Base-by-base conservation (phyloP, 2,888 invertebrate species). In the Erebia aethiops region DNA sequence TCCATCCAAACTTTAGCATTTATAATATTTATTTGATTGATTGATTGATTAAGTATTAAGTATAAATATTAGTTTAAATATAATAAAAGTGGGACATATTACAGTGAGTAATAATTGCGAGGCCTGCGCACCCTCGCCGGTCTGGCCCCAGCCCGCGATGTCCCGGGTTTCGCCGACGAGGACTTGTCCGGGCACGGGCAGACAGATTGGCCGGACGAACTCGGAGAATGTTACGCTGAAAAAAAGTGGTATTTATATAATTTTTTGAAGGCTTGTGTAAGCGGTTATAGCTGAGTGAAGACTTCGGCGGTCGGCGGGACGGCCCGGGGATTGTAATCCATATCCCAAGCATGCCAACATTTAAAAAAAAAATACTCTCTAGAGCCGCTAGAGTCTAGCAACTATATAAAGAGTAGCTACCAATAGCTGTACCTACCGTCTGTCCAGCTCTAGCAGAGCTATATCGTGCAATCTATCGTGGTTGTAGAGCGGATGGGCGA, bases 381-480 rank as follows among this genome's bases (percentile, higher is more conserved):
- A 21, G 21, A 21, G 21, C 21, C 2, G 21, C 21, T 21, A 21
- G 21, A 21, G 21, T 21, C 21, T 21, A 21, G 21, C 41, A 41
- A 41, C 41, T 9, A 41, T 41, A 41, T 1, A 41, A 9, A 41
- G 9, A 43, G 43, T 43, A 35, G 35, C 35, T 35, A 35, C 35
- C 35, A 35, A 35, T 35, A 9, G 10, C 9, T 4, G 10, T 7
- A 16, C 73, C 66, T 65, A 77, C 78, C 51, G 67, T 57, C 72
- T 71, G 16, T 77, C 71, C 18, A 77, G 21, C 18, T 76, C 61
- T n/a, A 77, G 18, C 4, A 78, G 56, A 0, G 75, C 78, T 26
- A 78, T 74, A 14, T 77, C 77, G 18, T 76, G 62, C 10, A 13
- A n/a, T n/a, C 71, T 71, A 0, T 7, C 18, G 9, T 35, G 14